Base-by-base conservation (phyloP, 2,113 vertebrate species). In the Percina caprodes region DNA sequence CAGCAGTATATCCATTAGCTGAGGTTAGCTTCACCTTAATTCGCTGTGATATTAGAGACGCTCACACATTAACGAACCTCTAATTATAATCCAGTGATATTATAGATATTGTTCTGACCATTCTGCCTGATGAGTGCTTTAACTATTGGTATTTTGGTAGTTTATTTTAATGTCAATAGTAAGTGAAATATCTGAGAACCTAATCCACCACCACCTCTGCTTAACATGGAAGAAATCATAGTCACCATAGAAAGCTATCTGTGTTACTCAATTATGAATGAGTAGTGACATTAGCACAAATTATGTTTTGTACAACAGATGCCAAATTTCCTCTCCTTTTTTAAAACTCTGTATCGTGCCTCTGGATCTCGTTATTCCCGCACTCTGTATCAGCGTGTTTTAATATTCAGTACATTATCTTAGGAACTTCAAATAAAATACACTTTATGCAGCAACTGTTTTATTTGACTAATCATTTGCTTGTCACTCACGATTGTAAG, bases 311-410 rank as follows among this genome's bases (percentile, higher is more conserved):
- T 33, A 48, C 2, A 3, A 51, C 19, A 51, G 23, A 16, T 2
- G 7, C 26, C 11, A 46, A 4, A 2, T n/a, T 21, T 15, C 45
- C 16, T 33, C 18, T 42, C 21, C 19, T 23, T 16, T 56, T 45
- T 56, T 54, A 9, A 35, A 14, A 33, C 24, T 23, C 4, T 7
- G 54, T 19, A 9, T 19, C 30, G 56, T 69, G n/a, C 6, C 33
- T 42, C 46, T 23, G 46, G 19, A 18, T 49, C 1, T 55, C 61
- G 21, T 18, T 54, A 62, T 74, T 14, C 10, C n/a, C n/a, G n/a
- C 33, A 16, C 35, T 54, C 15, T 65, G 59, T 54, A 46, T 76
- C 62, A 56, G 59, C 35, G 12, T 76, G 7, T 30, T 56, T 66
- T 26, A 26, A 55, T 15, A 45, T n/a, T n/a, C n/a, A n/a, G n/a